Percentiles rank a stretch among this genome's conserved stretches.
Evolutionary conservation across 2,888 invertebrate genomes (phyloP).

Genomic region (Drosophila imparisetae): DNA sequence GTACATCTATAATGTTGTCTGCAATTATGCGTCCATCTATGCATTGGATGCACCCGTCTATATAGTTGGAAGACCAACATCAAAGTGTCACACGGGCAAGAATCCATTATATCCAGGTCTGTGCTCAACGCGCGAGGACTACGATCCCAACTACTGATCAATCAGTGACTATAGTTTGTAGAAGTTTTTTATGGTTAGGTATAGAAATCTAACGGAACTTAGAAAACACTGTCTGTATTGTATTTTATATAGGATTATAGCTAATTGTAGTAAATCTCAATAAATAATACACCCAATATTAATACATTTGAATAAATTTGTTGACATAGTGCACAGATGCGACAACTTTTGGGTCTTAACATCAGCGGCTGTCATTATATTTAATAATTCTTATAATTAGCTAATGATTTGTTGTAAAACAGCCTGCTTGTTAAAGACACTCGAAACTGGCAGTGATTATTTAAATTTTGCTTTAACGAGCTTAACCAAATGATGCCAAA

Average conservation of each 20-base stretch:
- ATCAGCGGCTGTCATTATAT: conserved; percentile 33
- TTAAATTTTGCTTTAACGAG: conserved; percentile 58
- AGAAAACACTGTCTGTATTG: conserved; percentile 46
- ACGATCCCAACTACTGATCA: conserved; percentile 81
- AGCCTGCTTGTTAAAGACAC: conserved; percentile 17
- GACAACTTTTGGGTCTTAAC: conserved; percentile 28
- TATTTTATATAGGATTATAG: conserved; percentile 55
- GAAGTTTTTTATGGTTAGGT: conserved; percentile 53
- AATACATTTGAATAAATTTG: conserved; percentile 31
- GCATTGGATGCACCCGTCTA: conserved; percentile 82
- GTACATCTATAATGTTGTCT: conserved; percentile 82
- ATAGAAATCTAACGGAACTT: conserved; percentile 57
- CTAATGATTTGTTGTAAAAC: conserved; percentile 60
- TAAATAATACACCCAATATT: conserved; percentile 49
- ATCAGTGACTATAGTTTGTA: conserved; percentile 8
- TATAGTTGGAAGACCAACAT: conserved; percentile 74
- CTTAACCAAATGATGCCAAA: conserved; percentile 53
- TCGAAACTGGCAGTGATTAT: conserved; percentile 39
- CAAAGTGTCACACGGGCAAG: conserved; percentile 78
- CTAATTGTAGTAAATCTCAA: conserved; percentile 50
- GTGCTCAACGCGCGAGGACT: conserved; percentile 79
- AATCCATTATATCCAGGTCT: conserved; percentile 83
- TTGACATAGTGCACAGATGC: conserved; percentile 26
- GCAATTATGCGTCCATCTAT: conserved; percentile 84
- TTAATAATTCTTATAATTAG: conserved; percentile 52